phyloP scores from a whole-genome alignment of 2,888 invertebrate species.

The Cephus pulcher region DNA sequence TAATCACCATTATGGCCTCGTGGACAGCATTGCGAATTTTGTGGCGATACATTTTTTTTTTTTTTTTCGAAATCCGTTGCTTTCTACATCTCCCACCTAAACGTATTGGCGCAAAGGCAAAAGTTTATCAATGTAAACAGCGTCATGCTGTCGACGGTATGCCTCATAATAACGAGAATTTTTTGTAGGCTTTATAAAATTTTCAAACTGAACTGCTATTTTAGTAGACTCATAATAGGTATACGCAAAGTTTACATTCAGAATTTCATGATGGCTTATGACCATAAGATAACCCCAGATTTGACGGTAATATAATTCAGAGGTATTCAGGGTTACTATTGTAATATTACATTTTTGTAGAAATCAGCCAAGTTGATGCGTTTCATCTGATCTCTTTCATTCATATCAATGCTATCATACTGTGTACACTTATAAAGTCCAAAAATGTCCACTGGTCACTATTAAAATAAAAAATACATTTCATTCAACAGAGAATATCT shows the following conservation, averaged over 20 bases:
- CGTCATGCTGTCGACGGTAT: not conserved
- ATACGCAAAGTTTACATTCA: slow-evolving; percentile 26
- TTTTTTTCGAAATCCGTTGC: not conserved
- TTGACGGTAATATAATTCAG: not conserved
- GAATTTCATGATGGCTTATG: slow-evolving; percentile 12
- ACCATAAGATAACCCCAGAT: not conserved
- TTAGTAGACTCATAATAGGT: slow-evolving; percentile 31
- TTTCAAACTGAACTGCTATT: slow-evolving; percentile 45
- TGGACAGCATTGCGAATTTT: not conserved
- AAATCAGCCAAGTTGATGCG: not conserved
- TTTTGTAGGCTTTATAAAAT: slow-evolving; percentile 28
- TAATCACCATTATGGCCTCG: not conserved
- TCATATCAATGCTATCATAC: too few relatives aligned
- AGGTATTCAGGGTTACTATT: not conserved
- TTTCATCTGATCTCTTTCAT: too few relatives aligned
- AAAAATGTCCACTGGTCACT: not conserved
- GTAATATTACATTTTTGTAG: not conserved
- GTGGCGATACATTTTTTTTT: not conserved
- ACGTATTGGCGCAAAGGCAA: not conserved
- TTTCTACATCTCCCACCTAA: not conserved
- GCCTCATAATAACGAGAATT: not conserved
- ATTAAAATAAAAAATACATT: not conserved
- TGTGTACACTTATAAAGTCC: not conserved
- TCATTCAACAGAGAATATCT: too few relatives aligned
- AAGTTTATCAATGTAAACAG: not conserved